Evolutionary conservation across 2,888 invertebrate species (phyloP).

Genomic region (Dryobota labecula): DNA sequence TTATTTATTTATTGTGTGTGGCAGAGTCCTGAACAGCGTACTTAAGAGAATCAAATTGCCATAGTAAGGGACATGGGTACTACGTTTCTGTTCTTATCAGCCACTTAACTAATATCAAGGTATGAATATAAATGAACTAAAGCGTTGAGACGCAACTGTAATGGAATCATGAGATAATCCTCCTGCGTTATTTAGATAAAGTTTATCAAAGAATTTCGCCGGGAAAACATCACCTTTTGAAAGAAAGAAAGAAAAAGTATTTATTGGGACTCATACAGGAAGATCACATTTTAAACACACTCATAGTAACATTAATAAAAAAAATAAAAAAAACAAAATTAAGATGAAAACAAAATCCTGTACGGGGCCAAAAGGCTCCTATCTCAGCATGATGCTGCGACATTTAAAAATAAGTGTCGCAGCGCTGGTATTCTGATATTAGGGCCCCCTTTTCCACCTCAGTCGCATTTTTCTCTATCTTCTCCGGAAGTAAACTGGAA

Average conservation of each 20-base stretch:
- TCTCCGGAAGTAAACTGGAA: slow-evolving; percentile 25
- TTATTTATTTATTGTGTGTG: neutral
- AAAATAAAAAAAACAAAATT: too few species aligned
- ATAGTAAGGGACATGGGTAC: neutral
- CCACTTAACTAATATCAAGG: neutral
- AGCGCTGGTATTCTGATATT: too few species aligned
- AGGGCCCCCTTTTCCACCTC: slow-evolving; percentile 33
- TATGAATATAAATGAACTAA: slow-evolving; percentile 14
- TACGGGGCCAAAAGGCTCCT: too few species aligned
- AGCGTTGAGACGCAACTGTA: slow-evolving; percentile 10
- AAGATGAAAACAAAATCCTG: too few species aligned
- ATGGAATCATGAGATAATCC: slow-evolving; percentile 9
- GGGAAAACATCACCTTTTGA: slow-evolving; percentile 12
- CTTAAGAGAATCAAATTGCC: neutral
- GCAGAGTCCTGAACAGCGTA: neutral
- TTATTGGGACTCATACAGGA: too few species aligned
- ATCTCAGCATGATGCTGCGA: too few species aligned
- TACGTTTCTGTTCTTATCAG: neutral
- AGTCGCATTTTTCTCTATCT: slow-evolving; percentile 20
- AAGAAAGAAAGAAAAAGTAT: too few species aligned
- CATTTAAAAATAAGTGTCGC: too few species aligned
- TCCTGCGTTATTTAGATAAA: slow-evolving; percentile 16
- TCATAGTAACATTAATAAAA: too few species aligned
- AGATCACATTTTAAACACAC: too few species aligned
- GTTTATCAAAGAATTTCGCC: slow-evolving; percentile 13